Evolutionary conservation across 1,140 invertebrate genomes (phyloP).

Genomic region (Eciton burchellii): DNA sequence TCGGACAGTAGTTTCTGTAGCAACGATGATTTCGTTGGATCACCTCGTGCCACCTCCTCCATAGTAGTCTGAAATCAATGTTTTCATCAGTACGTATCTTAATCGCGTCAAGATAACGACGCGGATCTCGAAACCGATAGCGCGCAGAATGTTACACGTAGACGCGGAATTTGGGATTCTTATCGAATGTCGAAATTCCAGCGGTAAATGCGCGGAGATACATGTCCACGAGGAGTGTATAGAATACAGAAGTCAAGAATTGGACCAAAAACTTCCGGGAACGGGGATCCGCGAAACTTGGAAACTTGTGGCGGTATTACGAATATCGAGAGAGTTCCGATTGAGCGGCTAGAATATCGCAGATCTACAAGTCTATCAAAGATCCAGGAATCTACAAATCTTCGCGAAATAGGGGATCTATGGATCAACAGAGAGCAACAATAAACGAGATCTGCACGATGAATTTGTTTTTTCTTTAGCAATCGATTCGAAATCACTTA

Average conservation of each 20-base stretch:
- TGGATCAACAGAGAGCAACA: neutral
- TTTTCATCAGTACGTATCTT: neutral
- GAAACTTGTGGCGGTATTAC: neutral
- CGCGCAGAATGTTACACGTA: constrained; percentile 1
- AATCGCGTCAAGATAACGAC: neutral
- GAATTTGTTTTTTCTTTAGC: constrained; percentile 6
- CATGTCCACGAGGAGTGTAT: neutral
- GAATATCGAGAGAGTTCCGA: neutral
- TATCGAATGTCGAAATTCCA: neutral
- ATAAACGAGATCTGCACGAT: neutral
- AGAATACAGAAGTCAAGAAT: neutral
- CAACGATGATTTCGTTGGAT: constrained; percentile 90
- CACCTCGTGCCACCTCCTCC: constrained; percentile 90
- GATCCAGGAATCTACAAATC: constrained; percentile 9
- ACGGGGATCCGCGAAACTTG: neutral
- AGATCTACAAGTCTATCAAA: neutral
- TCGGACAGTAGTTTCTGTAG: constrained; percentile 92
- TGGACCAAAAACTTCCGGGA: neutral
- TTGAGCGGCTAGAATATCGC: neutral
- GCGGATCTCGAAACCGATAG: constrained; percentile 22
- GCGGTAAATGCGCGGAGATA: neutral
- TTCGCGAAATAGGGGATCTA: neutral
- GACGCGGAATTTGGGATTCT: too few species aligned
- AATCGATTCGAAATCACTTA: constrained; percentile 34
- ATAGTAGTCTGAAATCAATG: constrained; percentile 88